Evolutionary conservation across 2,797 vertebrate species (phyloP), one percentile per base, ranked within the genome.

Genomic region (Avahi laniger): DNA sequence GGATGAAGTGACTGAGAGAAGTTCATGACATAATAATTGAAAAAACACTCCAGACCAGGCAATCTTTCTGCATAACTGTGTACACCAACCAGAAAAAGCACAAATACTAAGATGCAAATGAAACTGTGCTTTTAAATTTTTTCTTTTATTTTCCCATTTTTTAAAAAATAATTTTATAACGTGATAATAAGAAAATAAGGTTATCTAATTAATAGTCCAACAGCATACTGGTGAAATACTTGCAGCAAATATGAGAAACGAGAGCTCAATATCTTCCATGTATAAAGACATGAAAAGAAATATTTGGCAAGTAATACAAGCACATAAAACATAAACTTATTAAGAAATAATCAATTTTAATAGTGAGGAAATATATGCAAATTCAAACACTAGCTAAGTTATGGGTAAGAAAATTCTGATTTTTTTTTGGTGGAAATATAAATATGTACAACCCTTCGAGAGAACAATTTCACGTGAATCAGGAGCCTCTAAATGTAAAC

Each of bases 321-420:
- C 38, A 81, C 52, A 81, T 50, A 92, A 92, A 93, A 69, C 9
- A 63, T 52, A 22, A 81, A 41, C 67, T 69, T 50, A 84, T 57
- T 63, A 81, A 81, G 14, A 93, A 91, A 85, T 46, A 81, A 61
- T 38, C 65, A 54, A 54, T 35, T 87, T 90, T 50, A 92, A 88
- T 22, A 20, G 30, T 57, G 20, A 90, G 41, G 14, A 93, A 90
- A 65, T 88, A 52, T 8, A 59, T 33, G 46, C 3, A 30, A 94
- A 90, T 76, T 57, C 72, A 30, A 94, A 69, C 2, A 18, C 50
- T 65, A 57, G n/a, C 30, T 50, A 89, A 87, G 15, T 57, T 38
- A 43, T 12, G 14, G 15, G 61, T 91, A 41, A 11, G 48, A 67
- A 28, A 67, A 89, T 52, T 52, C 38, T 2, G 33, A 76, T 59